phyloP scores from a whole-genome alignment of 2,888 invertebrate species.

The Cordilura impudica region DNA sequence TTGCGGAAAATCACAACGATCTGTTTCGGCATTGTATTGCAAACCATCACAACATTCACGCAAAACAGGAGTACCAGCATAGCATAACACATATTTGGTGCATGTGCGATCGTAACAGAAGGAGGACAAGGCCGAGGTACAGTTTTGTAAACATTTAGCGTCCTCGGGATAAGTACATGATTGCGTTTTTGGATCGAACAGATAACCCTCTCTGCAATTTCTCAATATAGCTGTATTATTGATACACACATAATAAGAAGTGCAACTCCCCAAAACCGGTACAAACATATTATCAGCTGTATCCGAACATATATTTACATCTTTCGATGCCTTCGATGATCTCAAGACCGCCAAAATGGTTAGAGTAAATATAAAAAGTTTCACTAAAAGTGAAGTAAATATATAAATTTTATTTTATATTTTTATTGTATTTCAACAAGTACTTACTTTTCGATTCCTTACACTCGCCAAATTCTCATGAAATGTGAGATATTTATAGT shows the following conservation, averaged over 20 bases:
- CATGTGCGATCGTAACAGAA: conserved; percentile 73
- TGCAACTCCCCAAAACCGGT: conserved; percentile 62
- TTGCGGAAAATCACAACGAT: conserved; percentile 74
- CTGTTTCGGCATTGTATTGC: conserved; percentile 72
- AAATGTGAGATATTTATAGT: background rate
- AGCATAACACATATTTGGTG: conserved; percentile 73
- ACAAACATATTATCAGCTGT: conserved; percentile 63
- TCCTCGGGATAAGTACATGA: conserved; percentile 66
- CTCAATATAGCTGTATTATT: conserved; percentile 63
- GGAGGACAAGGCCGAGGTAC: conserved; percentile 65
- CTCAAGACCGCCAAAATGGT: conserved; percentile 3
- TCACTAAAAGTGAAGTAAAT: no score
- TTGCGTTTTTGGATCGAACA: conserved; percentile 69
- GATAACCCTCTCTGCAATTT: conserved; percentile 63
- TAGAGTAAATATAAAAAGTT: conserved; percentile 33
- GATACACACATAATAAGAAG: conserved; percentile 69
- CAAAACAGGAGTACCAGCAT: conserved; percentile 66
- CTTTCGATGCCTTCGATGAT: background rate
- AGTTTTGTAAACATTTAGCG: conserved; percentile 68
- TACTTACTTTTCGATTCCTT: conserved; percentile 19
- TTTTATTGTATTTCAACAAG: background rate
- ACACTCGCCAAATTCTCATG: background rate
- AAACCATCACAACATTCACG: conserved; percentile 70
- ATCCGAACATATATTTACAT: conserved; percentile 56
- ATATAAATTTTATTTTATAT: background rate